Evolutionary conservation across 2,797 vertebrate genomes (phyloP), one percentile per base, ranked within the genome.

Genomic region (Phrynocephalus forsythii): DNA sequence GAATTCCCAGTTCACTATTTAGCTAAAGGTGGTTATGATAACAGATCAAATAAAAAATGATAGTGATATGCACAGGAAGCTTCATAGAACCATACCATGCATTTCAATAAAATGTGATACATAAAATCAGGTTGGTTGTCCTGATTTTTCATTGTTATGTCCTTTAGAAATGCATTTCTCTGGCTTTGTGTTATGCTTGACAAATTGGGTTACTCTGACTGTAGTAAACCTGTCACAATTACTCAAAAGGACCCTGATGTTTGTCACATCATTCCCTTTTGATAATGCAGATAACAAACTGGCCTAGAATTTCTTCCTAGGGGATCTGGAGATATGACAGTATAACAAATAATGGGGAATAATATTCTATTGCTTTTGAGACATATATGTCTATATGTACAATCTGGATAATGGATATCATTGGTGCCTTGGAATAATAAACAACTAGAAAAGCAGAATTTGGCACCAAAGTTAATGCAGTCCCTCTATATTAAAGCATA

Each of bases 201-300:
- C 67, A 79, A 72, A 79, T 48, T 88, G 52, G 52, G 24, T 56
- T 50, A 79, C 13, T 44, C 33, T 79, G 16, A 66, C 22, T n/a
- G 24, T 73, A 79, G 80, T 50, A 67, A 52, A 84, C n/a, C 50
- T 80, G 76, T 72, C 82, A 71, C 15, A n/a, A 63, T 88, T 79
- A 84, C 38, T 79, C 82, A 73, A 71, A 84, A 80, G 11, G 75
- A 50, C 76, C 69, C 60, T 72, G 77, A 79, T 68, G 84, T 88
- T 79, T 84, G 50, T 83, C 86, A 87, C 22, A 82, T 66, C 60
- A 75, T 82, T 81, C 33, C 66, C 60, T 50, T 82, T 87, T 82
- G 28, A 75, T 87, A 66, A 76, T 22, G 60, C 44, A 66, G 72
- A 76, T 82, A 87, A 67, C 73, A 82, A 68, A 77, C 60, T 28